Conservation (phyloP, 2,888 invertebrate species). For the Luperina testacea region DNA sequence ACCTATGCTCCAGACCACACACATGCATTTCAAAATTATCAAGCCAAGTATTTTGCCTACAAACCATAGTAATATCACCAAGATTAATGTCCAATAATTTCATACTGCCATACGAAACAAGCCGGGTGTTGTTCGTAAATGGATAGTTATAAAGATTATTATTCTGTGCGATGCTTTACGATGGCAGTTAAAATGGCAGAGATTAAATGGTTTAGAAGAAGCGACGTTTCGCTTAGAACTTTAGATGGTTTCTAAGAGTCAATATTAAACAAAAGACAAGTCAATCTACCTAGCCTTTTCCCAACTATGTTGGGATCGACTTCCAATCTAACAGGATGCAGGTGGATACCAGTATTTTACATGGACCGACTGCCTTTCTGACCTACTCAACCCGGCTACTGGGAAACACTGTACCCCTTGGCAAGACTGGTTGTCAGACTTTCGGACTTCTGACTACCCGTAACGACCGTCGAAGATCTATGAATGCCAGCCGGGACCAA, state of each 20-base stretch:
- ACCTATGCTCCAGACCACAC: slow-evolving; percentile 30
- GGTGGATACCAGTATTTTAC: background rate
- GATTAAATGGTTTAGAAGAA: slow-evolving; percentile 36
- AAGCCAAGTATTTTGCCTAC: slow-evolving; percentile 13
- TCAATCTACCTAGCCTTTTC: background rate
- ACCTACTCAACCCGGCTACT: background rate
- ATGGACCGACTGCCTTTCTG: background rate
- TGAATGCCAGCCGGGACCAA: background rate
- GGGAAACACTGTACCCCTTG: too few species aligned
- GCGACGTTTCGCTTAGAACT: background rate
- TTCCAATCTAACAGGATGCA: background rate
- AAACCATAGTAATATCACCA: slow-evolving; percentile 15
- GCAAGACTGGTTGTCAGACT: background rate
- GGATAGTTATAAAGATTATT: slow-evolving; percentile 54
- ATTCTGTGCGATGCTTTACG: slow-evolving; percentile 47
- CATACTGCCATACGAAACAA: slow-evolving; percentile 25
- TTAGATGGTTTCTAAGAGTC: background rate
- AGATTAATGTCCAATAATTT: slow-evolving; percentile 38
- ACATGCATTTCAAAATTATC: slow-evolving; percentile 1
- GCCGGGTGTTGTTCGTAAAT: slow-evolving; percentile 24
- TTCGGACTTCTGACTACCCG: background rate
- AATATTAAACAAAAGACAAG: background rate
- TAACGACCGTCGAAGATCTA: background rate
- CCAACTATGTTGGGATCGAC: background rate
- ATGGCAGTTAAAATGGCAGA: slow-evolving; percentile 35